Conservation (phyloP, 2,888 invertebrate species). For the Pollenia amentaria region DNA sequence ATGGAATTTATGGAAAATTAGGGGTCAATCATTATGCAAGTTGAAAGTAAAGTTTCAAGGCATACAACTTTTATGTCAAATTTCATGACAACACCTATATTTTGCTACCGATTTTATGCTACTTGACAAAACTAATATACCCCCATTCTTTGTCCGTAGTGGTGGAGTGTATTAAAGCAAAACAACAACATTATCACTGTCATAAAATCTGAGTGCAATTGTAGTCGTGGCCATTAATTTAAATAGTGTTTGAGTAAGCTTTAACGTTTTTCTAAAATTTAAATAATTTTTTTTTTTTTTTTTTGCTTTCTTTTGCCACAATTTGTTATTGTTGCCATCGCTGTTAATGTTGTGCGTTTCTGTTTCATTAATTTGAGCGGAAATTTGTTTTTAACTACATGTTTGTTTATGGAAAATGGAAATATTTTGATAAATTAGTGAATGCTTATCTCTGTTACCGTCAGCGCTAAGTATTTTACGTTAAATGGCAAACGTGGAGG, state of each 20-base stretch:
- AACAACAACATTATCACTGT: constrained; percentile 29
- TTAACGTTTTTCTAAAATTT: constrained; percentile 8
- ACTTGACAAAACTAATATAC: no score
- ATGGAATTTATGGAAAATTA: no score
- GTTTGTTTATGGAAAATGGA: constrained; percentile 42
- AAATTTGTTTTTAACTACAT: constrained; percentile 56
- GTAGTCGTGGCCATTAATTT: constrained; percentile 35
- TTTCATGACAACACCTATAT: no score
- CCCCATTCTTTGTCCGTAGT: no score
- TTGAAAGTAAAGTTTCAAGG: no score
- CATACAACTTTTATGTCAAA: no score
- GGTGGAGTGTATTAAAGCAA: neutral
- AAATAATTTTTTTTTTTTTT: neutral
- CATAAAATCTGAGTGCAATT: constrained; percentile 36
- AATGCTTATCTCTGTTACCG: constrained; percentile 32
- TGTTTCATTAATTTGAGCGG: constrained; percentile 56
- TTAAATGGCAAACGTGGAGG: neutral
- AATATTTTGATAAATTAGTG: constrained; percentile 53
- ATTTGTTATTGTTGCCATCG: neutral
- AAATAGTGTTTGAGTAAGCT: neutral
- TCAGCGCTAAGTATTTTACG: neutral
- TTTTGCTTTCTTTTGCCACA: neutral
- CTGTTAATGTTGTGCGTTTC: constrained; percentile 6
- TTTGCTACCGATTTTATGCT: no score
- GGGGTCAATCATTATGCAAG: no score